Percentiles rank a stretch among this genome's conserved stretches.
Conservation (phyloP, 2,888 invertebrate species). For the Synanthedon myopaeformis region DNA sequence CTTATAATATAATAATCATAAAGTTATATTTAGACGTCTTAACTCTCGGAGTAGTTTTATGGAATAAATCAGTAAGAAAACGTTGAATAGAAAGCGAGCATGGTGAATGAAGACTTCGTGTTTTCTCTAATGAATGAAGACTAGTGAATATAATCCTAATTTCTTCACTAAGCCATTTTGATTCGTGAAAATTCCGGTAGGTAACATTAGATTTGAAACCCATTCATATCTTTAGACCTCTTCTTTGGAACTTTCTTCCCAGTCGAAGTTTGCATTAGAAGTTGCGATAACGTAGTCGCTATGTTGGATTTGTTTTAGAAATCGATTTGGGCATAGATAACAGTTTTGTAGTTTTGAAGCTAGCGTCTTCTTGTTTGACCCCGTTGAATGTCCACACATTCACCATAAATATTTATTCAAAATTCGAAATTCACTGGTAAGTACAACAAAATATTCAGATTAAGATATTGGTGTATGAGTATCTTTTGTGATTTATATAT, state of each 20-base stretch:
- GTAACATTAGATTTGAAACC: conserved; percentile 55
- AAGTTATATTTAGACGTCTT: conserved; percentile 19
- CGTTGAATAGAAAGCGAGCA: conserved; percentile 9
- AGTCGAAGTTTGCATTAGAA: conserved; percentile 65
- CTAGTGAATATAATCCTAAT: conserved; percentile 18
- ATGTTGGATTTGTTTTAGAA: conserved; percentile 59
- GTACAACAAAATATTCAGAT: background rate
- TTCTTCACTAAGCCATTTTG: conserved; percentile 42
- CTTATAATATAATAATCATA: conserved; percentile 31
- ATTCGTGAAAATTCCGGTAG: conserved; percentile 66
- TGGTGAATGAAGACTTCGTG: conserved; percentile 39
- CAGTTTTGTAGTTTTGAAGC: conserved; percentile 61
- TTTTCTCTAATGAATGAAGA: conserved; percentile 16
- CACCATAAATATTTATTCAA: conserved; percentile 4
- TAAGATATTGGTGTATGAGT: background rate
- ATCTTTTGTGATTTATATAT: background rate
- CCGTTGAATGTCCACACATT: conserved; percentile 31
- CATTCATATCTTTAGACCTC: conserved; percentile 58
- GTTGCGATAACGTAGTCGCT: conserved; percentile 65
- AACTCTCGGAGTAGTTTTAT: background rate
- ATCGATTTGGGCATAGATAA: conserved; percentile 58
- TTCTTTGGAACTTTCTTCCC: conserved; percentile 59
- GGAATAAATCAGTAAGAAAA: background rate
- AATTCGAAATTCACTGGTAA: background rate
- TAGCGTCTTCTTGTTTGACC: conserved; percentile 51